phyloP scores from a whole-genome alignment of 2,113 vertebrate species.

The Sylvietta virens region DNA sequence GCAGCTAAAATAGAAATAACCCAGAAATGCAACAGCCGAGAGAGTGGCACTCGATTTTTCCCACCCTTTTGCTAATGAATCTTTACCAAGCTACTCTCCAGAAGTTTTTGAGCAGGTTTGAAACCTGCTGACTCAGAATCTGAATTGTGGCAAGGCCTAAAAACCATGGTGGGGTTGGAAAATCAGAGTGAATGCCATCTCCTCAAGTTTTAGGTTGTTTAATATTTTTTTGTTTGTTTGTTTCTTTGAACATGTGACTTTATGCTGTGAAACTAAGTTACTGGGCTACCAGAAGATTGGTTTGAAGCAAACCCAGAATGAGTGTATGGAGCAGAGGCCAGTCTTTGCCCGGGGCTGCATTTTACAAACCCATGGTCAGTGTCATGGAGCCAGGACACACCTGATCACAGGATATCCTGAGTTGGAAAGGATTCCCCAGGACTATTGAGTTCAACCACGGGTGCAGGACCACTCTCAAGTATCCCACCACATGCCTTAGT shows the following conservation, averaged over 20 bases:
- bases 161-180: rapidly evolving
- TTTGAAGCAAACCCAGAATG: neutral
- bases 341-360: neutral
- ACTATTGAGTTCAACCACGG: rapidly evolving
- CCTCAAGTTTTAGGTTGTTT: neutral
- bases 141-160: neutral
- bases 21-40: neutral
- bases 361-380: neutral
- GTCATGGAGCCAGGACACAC: neutral
- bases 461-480: neutral
- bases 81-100: neutral
- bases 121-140: neutral
- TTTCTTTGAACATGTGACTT: neutral
- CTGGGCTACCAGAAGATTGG: neutral
- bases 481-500: neutral
- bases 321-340: rapidly evolving
- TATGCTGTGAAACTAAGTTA: neutral
- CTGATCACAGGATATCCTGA: neutral
- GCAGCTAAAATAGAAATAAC: neutral
- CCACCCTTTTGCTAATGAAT: neutral
- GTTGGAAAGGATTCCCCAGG: neutral
- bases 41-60: neutral
- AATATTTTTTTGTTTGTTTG: neutral
- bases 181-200: neutral
- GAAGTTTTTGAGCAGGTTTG: neutral